Percentiles rank a stretch among this genome's conserved stretches.
phyloP scores from a whole-genome alignment of 2,113 vertebrate species.

The Pica pica region DNA sequence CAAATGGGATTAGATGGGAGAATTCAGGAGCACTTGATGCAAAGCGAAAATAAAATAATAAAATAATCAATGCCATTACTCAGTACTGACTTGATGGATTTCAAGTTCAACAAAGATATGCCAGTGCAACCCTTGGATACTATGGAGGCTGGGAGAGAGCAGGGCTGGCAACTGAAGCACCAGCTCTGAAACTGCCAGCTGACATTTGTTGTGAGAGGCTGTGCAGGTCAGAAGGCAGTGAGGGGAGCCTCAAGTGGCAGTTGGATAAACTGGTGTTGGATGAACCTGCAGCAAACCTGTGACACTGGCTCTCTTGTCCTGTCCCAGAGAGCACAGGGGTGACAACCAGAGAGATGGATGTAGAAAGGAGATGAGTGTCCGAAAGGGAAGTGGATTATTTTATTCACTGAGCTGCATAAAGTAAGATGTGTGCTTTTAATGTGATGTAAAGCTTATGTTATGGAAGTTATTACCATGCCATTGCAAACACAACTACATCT shows the following conservation, averaged over 20 bases:
- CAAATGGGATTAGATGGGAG: background rate
- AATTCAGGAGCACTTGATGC: background rate
- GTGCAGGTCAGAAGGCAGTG: background rate
- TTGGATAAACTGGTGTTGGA: background rate
- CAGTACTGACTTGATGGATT: background rate
- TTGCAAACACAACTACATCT: background rate
- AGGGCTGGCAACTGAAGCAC: background rate
- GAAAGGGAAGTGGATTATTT: background rate
- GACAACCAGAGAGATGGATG: background rate
- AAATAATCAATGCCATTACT: background rate
- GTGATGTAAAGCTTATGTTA: background rate
- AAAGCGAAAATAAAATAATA: background rate
- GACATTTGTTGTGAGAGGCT: background rate
- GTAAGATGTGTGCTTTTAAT: background rate
- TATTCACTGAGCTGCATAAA: background rate
- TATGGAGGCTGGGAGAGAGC: background rate
- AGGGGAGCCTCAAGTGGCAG: background rate
- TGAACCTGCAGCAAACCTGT: background rate
- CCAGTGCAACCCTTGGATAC: background rate
- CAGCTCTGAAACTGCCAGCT: background rate
- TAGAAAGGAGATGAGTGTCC: background rate
- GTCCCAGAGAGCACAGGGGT: background rate
- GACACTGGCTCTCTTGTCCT: accelerated
- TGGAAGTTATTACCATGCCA: background rate
- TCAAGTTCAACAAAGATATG: background rate